Evolutionary conservation across 2,888 invertebrate genomes (phyloP), one percentile per base, ranked within the genome.

Genomic region (Escarpia spicata): DNA sequence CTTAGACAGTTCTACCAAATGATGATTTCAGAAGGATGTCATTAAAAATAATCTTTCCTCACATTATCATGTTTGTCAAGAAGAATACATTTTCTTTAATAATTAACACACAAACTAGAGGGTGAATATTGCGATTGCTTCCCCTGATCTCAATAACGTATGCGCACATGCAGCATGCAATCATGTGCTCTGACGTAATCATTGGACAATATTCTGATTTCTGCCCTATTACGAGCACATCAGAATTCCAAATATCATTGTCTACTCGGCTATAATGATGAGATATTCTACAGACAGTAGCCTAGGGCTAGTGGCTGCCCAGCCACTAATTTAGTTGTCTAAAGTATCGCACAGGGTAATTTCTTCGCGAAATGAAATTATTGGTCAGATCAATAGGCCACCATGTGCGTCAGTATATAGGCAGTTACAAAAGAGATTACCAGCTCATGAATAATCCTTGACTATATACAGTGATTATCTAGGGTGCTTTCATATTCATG

Each of bases 361-460:
- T 75, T 52, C 75, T n/a, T 3, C 26, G 75, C n/a, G 75, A 75
- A 75, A 75, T 75, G 4, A 75, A 75, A 75, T 75, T 19, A 75
- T 26, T 75, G n/a, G 75, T 75, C 75, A 75, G 75, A 75, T 75
- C 19, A 75, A 75, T 75, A 26, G 75, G 75, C 75, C 75, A n/a
- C 19, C 19, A 26, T 75, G 2, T 26, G 75, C 75, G 3, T 75
- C 75, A n/a, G 15, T 75, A 75, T 75, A 75, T 6, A 75, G 75
- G 75, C 75, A 75, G 75, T 75, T 75, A 75, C 75, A 75, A n/a
- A 75, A 75, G 75, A 75, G 75, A 75, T 75, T 75, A 75, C 19
- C 75, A 75, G 75, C 75, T 75, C 75, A 75, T 75, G 75, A 75
- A 75, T 75, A 75, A 75, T 75, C 75, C n/a, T 75, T 26, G 26